A percentile compares a stretch with the other conserved stretches of the same genome.
phyloP scores from a whole-genome alignment of 2,888 invertebrate species.

The Diplazon laetatorius region DNA sequence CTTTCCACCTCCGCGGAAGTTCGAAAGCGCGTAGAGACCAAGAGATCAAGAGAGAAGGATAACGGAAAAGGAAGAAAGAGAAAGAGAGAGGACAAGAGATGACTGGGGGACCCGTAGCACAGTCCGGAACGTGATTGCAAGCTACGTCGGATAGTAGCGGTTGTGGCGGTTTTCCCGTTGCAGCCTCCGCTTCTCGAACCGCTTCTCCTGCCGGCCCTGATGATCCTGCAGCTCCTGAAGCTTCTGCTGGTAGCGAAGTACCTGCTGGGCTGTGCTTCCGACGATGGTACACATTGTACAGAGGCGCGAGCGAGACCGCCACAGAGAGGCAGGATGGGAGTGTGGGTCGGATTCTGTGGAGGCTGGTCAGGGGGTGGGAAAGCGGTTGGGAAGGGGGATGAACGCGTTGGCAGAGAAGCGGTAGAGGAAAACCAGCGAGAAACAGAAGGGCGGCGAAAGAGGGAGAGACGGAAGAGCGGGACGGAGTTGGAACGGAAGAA shows the following conservation, averaged over 20 bases:
- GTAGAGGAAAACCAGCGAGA: slow-evolving; percentile 29
- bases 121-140: slow-evolving; percentile 59
- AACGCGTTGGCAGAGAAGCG: slow-evolving; percentile 39
- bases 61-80: not conserved
- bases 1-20: slow-evolving; percentile 5
- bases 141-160: slow-evolving; percentile 4
- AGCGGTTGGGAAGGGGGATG: slow-evolving; percentile 46
- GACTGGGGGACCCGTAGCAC: slow-evolving; percentile 14
- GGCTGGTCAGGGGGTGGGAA: slow-evolving; percentile 47
- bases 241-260: slow-evolving; percentile 3
- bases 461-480: slow-evolving; percentile 6
- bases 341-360: slow-evolving; percentile 50
- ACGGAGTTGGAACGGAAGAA: slow-evolving; percentile 25
- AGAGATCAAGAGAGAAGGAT: not conserved
- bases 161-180: slow-evolving; percentile 17
- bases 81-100: not conserved
- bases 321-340: slow-evolving; percentile 34
- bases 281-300: slow-evolving; percentile 26
- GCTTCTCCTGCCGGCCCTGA: slow-evolving; percentile 3
- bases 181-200: slow-evolving; percentile 9
- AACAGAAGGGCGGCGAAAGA: slow-evolving; percentile 39
- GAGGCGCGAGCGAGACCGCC: slow-evolving; percentile 6
- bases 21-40: not conserved
- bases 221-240: not conserved
- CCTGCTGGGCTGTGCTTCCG: slow-evolving; percentile 1